Evolutionary conservation across 30 jellyfish, hydroid and myxozoan species (phyloP), one percentile per base, ranked within the genome.

Genomic region (Nemopilema nomurai): DNA sequence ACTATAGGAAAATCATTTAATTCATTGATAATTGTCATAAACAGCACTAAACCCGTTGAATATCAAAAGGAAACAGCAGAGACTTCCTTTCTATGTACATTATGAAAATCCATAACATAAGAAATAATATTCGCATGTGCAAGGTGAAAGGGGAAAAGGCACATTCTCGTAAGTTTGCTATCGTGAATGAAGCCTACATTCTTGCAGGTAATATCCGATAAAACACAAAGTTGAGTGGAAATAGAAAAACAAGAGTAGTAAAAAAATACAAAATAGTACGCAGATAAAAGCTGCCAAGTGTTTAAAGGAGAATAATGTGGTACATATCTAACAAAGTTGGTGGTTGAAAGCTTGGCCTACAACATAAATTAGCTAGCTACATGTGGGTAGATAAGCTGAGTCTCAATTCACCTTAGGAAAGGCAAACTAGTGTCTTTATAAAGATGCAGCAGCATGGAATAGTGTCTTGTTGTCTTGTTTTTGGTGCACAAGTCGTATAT

Each of bases 391-490:
- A n/a, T n/a, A n/a, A n/a, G n/a, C n/a, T n/a, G n/a, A 13, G 13
- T 41, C 9, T 41, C 13, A 6, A 41, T 77, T 66, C 83, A 93
- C 98, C 94, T 71, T 7, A 93, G 32, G 63, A 83, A 93, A 0
- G 98, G 98, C 28, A 76, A 80, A 32, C 91, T 32, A 7, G 95
- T 62, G 3, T 68, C 80, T 29, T 82, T 86, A 89, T 74, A 84
- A 18, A 93, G 21, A 79, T 71, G 84, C 26, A 93, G 73, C 4
- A 93, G 82, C 21, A 93, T 1, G n/a, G 80, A 74, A 51, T 77
- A 88, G 18, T 85, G 93, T 9, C 71, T 31, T 28, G 97, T 86
- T 51, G 93, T 68, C 49, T 83, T 75, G 67, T 93, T 93, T 41
- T 76, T 62, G 19, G 18, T 30, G 71, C 93, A 86, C 27, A 93